Evolutionary conservation across 2,797 vertebrate species (phyloP), one percentile per base, ranked within the genome.

Genomic region (Babyrousa celebensis): DNA sequence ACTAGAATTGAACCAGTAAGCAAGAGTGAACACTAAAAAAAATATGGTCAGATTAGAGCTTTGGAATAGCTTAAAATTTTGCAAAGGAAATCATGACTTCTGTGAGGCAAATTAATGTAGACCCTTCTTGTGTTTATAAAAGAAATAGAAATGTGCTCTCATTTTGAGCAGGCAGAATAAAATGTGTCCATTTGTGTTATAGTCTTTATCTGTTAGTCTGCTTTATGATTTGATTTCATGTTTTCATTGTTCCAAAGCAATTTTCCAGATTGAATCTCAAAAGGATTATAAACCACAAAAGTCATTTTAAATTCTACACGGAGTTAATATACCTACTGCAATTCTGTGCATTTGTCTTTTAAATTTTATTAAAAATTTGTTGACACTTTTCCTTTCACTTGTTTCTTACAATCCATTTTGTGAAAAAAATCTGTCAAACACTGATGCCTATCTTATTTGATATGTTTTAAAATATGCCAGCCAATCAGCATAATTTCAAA

Each of bases 181-280:
- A 77, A 93, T 89, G 96, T 3, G 27, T 93, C 90, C 36, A 92
- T 62, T 96, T 97, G 87, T 65, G 80, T 96, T 94, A 97, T 0
- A 17, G 36, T 18, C 74, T 98, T 96, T 97, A 96, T 95, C 52
- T 29, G 63, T 96, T 97, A 94, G 70, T 65, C n/a, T 96, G 97
- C 74, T 95, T 71, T 88, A 97, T 97, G 63, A 96, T 97, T 98
- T 93, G 27, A 93, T 97, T 98, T 97, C 48, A 89, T 6, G 89
- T 98, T 97, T 98, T 97, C 92, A 88, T 48, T 97, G 97, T 98
- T 98, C 93, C 96, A 86, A 85, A 96, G 70, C 72, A 97, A 95
- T 96, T 98, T 97, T 97, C 56, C 75, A 60, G 60, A 97, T 95
- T 97, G 89, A 97, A 96, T 98, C 96, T 95, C 97, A 97, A 97